phyloP scores from a whole-genome alignment of 1,140 invertebrate species.

The Rhopalosiphum padi region DNA sequence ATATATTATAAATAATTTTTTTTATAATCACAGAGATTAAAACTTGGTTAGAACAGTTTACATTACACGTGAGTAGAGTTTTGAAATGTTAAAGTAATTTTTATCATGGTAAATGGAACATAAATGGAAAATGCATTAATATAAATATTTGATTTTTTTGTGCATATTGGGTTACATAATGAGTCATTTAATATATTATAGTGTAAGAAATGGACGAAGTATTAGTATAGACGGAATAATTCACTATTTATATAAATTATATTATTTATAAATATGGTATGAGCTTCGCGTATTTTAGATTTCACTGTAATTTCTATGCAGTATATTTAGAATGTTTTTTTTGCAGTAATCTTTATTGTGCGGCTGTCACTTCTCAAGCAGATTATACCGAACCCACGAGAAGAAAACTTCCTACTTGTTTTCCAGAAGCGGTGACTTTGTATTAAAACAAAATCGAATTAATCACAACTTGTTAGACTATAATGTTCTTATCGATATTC shows the following conservation, averaged over 20 bases:
- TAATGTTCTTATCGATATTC: constrained; percentile 8
- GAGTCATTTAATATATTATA: neutral
- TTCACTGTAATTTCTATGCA: neutral
- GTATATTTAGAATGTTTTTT: neutral
- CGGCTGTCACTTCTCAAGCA: neutral
- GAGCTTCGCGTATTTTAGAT: neutral
- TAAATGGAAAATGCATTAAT: neutral
- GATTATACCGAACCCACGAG: neutral
- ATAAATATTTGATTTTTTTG: neutral
- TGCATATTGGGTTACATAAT: neutral
- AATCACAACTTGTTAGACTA: constrained; percentile 35
- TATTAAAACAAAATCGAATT: constrained; percentile 13
- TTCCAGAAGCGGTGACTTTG: neutral
- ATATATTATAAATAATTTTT: neutral
- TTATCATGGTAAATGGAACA: neutral
- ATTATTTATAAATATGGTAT: neutral
- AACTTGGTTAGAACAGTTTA: neutral
- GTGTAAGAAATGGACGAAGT: neutral
- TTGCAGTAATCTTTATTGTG: neutral
- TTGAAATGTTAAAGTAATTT: neutral
- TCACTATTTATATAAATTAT: neutral
- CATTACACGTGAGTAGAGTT: neutral
- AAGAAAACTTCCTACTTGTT: neutral
- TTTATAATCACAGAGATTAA: constrained; percentile 22
- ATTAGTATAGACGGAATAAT: neutral